Percentiles rank a stretch among this genome's conserved stretches.
phyloP scores from a whole-genome alignment of 2,113 vertebrate species.

The Taxidea taxus region DNA sequence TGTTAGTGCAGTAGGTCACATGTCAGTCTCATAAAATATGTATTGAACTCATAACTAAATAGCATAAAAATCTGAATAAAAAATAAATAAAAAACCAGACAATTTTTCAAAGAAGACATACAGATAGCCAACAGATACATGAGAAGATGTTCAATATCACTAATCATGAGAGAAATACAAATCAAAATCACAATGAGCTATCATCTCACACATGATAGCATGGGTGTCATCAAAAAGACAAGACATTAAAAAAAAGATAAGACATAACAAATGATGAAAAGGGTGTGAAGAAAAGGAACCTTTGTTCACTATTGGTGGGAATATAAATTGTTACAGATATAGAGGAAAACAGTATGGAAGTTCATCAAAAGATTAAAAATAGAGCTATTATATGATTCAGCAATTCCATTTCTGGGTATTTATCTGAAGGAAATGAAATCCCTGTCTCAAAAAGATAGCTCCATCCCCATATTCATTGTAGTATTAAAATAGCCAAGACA shows the following conservation, averaged over 20 bases:
- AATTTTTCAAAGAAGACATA: neutral
- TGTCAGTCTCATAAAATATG: neutral
- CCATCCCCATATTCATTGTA: neutral
- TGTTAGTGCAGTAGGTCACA: no score
- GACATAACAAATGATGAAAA: neutral
- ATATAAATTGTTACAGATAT: neutral
- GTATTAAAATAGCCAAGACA: neutral
- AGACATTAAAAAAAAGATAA: neutral
- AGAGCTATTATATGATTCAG: neutral
- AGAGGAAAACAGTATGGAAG: neutral
- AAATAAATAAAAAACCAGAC: neutral
- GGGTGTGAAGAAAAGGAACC: neutral
- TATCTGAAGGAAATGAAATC: neutral
- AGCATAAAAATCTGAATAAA: neutral
- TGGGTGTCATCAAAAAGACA: neutral
- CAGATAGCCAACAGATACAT: neutral
- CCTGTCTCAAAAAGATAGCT: neutral
- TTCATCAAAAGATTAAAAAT: neutral
- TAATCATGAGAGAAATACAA: neutral
- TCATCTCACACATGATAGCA: neutral
- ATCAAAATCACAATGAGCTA: neutral
- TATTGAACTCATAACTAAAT: neutral
- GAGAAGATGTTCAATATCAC: neutral
- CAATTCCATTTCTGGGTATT: neutral
- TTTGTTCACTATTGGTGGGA: neutral